Conservation (phyloP, 1,140 invertebrate species). For the Rhizoglyphus robini region DNA sequence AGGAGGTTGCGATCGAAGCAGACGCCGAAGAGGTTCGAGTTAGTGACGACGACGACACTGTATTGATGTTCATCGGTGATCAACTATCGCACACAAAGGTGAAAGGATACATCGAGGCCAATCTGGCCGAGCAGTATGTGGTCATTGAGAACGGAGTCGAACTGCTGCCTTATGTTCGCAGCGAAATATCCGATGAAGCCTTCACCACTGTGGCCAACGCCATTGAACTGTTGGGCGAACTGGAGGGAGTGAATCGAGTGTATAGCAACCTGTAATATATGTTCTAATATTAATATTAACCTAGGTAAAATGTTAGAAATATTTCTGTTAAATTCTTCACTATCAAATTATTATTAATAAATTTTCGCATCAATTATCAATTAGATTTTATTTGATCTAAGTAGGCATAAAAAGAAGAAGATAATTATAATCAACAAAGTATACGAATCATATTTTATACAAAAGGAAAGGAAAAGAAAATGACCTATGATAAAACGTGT, state of each 20-base stretch:
- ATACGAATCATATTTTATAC: neutral
- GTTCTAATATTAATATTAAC: no score
- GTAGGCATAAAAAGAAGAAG: no score
- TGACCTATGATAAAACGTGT: neutral
- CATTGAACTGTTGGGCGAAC: constrained; percentile 34
- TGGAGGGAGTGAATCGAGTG: constrained; percentile 38
- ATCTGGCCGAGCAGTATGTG: constrained; percentile 16
- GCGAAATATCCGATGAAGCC: constrained; percentile 36
- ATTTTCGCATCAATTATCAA: no score
- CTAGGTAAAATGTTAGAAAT: no score
- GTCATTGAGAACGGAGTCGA: constrained; percentile 32
- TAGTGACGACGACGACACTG: constrained; percentile 22
- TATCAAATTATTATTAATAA: neutral
- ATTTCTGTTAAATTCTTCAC: neutral
- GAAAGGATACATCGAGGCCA: constrained; percentile 24
- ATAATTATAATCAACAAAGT: neutral
- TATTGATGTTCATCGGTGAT: constrained; percentile 23
- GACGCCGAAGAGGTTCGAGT: constrained; percentile 27
- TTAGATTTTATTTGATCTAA: no score
- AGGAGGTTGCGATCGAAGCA: constrained; percentile 27
- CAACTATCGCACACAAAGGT: constrained; percentile 20
- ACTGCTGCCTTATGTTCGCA: constrained; percentile 34
- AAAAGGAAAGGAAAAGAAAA: neutral
- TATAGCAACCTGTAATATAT: constrained; percentile 41
- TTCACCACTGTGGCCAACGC: constrained; percentile 32